These are phyloP conservation scores for Eubasilissa splendida DNA, from an alignment of 2,888 invertebrate genomes.

Conservation along the genomic window DNA sequence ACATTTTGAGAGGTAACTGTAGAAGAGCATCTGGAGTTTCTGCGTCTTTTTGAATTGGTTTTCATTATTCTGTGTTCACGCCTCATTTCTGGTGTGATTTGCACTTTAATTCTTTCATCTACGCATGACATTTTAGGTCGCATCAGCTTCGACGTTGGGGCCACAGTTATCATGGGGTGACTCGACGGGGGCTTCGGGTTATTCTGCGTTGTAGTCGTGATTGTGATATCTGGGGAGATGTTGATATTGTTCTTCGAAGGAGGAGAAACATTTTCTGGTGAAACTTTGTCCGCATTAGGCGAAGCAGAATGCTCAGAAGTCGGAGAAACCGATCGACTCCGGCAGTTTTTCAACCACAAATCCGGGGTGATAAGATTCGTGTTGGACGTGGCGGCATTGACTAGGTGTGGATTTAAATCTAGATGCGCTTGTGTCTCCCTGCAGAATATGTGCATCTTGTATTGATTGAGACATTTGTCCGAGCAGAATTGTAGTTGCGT, in stretches of 20 bases:
- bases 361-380: conserved; percentile 88
- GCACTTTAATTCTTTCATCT: conserved; percentile 65
- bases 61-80: conserved; percentile 67
- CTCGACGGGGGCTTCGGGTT: conserved; percentile 67
- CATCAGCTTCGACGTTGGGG: conserved; percentile 79
- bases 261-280: conserved; percentile 55
- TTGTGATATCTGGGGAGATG: conserved; percentile 60
- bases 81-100: conserved; percentile 69
- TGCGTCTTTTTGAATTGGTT: conserved; percentile 69
- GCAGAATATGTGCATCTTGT: conserved; percentile 98
- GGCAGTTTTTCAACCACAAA: conserved; percentile 89
- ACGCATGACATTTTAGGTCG: conserved; percentile 65
- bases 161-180: conserved; percentile 77
- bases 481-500: conserved; percentile 93
- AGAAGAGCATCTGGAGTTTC: conserved; percentile 68
- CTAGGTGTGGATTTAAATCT: conserved; percentile 86
- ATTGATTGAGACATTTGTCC: conserved; percentile 94
- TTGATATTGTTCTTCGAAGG: conserved; percentile 60
- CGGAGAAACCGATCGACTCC: conserved; percentile 76
- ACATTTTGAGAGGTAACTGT: conserved; percentile 68
- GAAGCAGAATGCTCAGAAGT: conserved; percentile 73
- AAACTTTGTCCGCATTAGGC: conserved; percentile 67
- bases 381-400: conserved; percentile 65
- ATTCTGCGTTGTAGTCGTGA: conserved; percentile 60
- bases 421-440: conserved; percentile 93